phyloP scores from a whole-genome alignment of 2,888 invertebrate species.

The Cotesia congregata region DNA sequence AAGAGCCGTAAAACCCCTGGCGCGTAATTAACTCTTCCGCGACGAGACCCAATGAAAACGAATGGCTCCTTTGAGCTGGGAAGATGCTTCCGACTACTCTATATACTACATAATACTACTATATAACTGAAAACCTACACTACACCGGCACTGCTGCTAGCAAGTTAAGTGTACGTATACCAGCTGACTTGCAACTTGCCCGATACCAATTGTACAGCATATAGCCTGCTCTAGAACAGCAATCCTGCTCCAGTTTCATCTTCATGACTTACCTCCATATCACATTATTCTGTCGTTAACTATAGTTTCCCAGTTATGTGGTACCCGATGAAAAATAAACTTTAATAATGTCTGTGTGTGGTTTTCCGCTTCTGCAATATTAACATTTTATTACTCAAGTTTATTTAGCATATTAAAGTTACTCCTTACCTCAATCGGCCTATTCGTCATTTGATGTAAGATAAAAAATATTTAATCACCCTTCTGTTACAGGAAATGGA shows the following conservation, averaged over 20 bases:
- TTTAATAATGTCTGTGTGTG: not conserved
- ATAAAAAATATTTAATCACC: not conserved
- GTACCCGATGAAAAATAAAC: not conserved
- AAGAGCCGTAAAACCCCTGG: constrained; percentile 43
- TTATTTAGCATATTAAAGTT: not conserved
- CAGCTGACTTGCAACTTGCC: no score
- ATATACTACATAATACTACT: constrained; percentile 1
- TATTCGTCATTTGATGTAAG: not conserved
- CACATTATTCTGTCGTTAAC: constrained; percentile 6
- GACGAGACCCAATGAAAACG: constrained; percentile 47
- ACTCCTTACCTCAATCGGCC: not conserved
- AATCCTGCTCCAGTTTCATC: constrained; percentile 17
- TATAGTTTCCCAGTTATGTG: constrained; percentile 8
- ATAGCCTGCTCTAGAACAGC: not conserved
- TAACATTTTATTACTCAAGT: not conserved
- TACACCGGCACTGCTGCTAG: not conserved
- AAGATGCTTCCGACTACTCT: constrained; percentile 15
- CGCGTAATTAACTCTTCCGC: constrained; percentile 46
- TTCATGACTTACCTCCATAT: constrained; percentile 3
- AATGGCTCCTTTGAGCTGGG: constrained; percentile 42
- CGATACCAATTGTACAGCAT: no score
- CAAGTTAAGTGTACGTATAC: no score
- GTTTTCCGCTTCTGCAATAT: not conserved
- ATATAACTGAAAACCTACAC: not conserved
- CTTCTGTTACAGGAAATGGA: not conserved